Base-by-base conservation (phyloP, 2,113 vertebrate genomes). In the Pollachius pollachius region DNA sequence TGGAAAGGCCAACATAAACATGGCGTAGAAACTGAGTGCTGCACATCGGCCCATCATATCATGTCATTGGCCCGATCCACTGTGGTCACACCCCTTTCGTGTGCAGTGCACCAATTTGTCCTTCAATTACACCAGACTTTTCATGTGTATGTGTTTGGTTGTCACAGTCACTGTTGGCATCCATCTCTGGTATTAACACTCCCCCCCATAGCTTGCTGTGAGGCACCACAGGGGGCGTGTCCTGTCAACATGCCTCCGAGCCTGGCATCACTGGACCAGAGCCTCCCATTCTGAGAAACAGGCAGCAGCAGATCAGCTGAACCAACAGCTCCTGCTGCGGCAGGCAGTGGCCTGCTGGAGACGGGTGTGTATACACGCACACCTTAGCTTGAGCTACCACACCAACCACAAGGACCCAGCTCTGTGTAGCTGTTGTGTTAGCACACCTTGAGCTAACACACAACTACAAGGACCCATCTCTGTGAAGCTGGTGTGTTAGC, bases 161-260 rank as follows among this genome's bases (percentile, higher is more conserved):
- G 30, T 34, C 30, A 34, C 2, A 34, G 30, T 34, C 30, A 34
- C 30, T 7, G 30, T 34, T 34, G 30, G 64, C 68, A 62, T 78
- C 79, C 68, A 81, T 73, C 64, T 65, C 8, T 9, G 41, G 61
- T 48, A 65, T 57, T 23, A 5, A 3, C 13, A 9, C 61, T 73
- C 86, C 34, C 78, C 72, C 74, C 58, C 12, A 78, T 78, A 99
- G 97, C 81, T 94, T 84, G 95, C 96, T 11, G 66, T 89, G 82
- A 85, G 69, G 76, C 94, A 96, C 83, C 81, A 93, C 69, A 81
- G 64, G 73, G 76, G 77, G 62, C 52, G 57, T 52, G 75, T 96
- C 62, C 90, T 94, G 87, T 93, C 86, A 74, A 87, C 75, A 34
- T 94, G 80, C 74, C 83, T 94, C 56, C 74, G 89, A 67, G 25